These are phyloP conservation scores for Pseudolaguvia tuberculata DNA, from an alignment of 2,113 vertebrate genomes.

Conservation along the genomic window DNA sequence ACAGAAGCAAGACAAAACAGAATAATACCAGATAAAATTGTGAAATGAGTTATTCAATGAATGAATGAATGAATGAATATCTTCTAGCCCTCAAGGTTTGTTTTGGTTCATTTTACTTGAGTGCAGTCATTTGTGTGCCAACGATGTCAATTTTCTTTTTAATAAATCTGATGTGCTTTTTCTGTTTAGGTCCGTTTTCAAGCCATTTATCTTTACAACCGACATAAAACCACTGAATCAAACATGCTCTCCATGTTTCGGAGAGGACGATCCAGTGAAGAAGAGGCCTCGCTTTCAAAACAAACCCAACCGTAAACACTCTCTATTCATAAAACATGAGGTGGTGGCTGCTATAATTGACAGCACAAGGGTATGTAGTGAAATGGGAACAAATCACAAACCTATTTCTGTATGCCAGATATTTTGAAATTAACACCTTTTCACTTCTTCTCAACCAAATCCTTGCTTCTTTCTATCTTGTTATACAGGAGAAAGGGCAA, in stretches of 20 bases:
- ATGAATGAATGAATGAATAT: too few relatives aligned
- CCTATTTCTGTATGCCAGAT: too few relatives aligned
- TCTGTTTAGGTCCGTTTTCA: constrained; percentile 84
- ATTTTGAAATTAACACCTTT: too few relatives aligned
- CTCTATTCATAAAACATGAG: constrained; percentile 83
- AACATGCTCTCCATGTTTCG: constrained; percentile 82
- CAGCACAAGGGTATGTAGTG: constrained; percentile 63
- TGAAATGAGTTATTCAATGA: too few relatives aligned
- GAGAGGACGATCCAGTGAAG: constrained; percentile 79
- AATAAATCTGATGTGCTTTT: constrained; percentile 19
- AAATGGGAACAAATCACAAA: too few relatives aligned
- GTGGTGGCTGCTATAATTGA: constrained; percentile 70
- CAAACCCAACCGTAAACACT: constrained; percentile 87
- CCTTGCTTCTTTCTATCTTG: background rate
- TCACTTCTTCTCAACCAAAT: background rate
- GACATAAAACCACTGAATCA: constrained; percentile 69
- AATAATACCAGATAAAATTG: too few relatives aligned
- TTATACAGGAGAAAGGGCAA: constrained; percentile 72
- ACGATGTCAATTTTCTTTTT: background rate
- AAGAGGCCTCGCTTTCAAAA: constrained; percentile 79
- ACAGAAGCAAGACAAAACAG: too few relatives aligned
- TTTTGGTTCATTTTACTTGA: too few relatives aligned
- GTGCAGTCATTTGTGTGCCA: too few relatives aligned
- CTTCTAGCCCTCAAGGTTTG: too few relatives aligned
- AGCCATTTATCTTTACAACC: constrained; percentile 90